Percentiles rank a stretch among this genome's conserved stretches.
These are phyloP conservation scores for Dromas ardeola DNA, from an alignment of 2,113 vertebrate species.

Conservation along the genomic window DNA sequence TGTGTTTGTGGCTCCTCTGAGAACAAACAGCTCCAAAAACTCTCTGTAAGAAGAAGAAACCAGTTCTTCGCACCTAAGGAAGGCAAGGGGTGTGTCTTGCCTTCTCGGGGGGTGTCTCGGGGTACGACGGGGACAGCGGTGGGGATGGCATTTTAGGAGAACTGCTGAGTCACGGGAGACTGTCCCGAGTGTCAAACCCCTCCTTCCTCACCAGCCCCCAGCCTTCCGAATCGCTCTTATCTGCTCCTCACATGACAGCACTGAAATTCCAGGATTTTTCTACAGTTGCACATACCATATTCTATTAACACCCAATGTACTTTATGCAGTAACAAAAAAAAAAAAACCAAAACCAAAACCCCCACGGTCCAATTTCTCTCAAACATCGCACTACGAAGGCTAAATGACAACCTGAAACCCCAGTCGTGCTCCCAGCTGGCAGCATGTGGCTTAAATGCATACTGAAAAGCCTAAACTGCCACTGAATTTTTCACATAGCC, in stretches of 20 bases:
- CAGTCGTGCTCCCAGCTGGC: accelerated
- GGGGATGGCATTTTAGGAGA: background rate
- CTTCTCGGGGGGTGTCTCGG: accelerated
- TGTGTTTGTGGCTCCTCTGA: background rate
- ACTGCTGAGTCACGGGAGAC: background rate
- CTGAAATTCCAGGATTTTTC: background rate
- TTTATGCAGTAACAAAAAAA: background rate
- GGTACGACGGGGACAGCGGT: background rate
- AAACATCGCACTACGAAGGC: accelerated
- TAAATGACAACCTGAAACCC: no score
- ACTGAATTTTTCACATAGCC: background rate
- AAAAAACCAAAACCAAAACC: background rate
- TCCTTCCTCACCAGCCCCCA: background rate
- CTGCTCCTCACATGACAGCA: accelerated
- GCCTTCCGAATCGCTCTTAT: background rate
- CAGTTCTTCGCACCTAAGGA: background rate
- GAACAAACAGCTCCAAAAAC: background rate
- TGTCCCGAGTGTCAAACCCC: background rate
- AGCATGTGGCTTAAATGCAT: accelerated
- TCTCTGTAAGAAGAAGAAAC: background rate
- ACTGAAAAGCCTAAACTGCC: background rate
- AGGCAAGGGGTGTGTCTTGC: no score
- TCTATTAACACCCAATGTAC: background rate
- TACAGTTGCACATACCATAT: background rate
- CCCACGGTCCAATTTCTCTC: background rate